A percentile compares a stretch with the other conserved stretches of the same genome.
phyloP scores from a whole-genome alignment of 2,113 vertebrate genomes.

The Entelurus aequoreus region DNA sequence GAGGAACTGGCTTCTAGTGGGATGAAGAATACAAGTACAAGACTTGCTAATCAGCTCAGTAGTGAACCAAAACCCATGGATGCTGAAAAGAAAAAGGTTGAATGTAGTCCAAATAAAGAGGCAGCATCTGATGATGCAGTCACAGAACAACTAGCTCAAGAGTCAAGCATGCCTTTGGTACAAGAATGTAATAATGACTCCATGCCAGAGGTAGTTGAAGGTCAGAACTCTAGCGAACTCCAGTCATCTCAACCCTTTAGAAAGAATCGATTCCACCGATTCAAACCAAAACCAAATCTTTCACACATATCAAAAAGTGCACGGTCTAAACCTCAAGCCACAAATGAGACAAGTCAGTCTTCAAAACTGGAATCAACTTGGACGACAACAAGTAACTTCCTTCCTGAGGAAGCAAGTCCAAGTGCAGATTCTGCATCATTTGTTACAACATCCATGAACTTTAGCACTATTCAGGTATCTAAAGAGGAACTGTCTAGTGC shows the following conservation, averaged over 20 bases:
- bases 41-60: background rate
- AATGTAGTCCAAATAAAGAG: background rate
- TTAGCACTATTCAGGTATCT: conserved; percentile 5
- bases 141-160: conserved; percentile 4
- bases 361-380: background rate
- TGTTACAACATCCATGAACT: background rate
- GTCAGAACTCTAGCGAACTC: background rate
- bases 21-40: background rate
- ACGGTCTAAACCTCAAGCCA: conserved; percentile 14
- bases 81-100: background rate
- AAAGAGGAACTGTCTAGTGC: background rate
- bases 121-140: background rate
- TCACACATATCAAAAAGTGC: conserved; percentile 15
- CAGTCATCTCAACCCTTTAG: background rate
- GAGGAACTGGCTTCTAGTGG: conserved; percentile 2
- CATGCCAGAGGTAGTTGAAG: background rate
- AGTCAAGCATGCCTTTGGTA: background rate
- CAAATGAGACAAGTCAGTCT: background rate
- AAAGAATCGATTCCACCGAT: conserved; percentile 24
- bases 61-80: background rate
- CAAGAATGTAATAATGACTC: background rate
- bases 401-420: background rate
- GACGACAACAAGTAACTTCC: background rate
- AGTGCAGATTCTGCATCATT: background rate
- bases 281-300: conserved; percentile 40